Conservation (phyloP, 2,888 invertebrate genomes). For the Nasonovia ribisnigri region DNA sequence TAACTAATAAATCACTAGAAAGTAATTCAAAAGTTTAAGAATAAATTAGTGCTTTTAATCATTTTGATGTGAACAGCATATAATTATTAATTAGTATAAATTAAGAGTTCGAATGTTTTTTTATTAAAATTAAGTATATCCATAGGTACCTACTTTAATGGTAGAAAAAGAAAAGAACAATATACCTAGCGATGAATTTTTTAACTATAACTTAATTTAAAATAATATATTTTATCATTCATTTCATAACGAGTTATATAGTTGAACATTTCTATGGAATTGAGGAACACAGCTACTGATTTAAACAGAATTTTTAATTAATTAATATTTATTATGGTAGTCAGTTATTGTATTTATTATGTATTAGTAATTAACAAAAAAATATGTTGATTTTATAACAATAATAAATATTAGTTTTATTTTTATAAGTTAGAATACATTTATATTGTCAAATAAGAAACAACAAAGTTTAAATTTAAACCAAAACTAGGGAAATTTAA, state of each 20-base stretch:
- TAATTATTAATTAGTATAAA: slow-evolving; percentile 7
- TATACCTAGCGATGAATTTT: neutral
- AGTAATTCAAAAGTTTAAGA: neutral
- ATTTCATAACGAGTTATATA: neutral
- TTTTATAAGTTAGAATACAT: neutral
- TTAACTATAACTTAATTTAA: neutral
- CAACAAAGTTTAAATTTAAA: neutral
- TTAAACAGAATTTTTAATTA: neutral
- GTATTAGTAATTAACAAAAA: neutral
- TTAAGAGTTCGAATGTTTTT: neutral
- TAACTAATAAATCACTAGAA: slow-evolving; percentile 7
- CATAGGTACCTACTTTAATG: neutral
- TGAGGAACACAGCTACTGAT: neutral
- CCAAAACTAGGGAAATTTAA: neutral
- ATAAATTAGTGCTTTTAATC: neutral
- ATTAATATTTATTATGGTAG: neutral
- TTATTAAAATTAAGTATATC: neutral
- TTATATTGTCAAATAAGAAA: neutral
- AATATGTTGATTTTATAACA: neutral
- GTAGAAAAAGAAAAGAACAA: neutral
- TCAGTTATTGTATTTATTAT: neutral
- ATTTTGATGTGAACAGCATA: neutral
- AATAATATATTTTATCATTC: neutral
- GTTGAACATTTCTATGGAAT: neutral
- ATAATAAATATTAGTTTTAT: neutral